These are phyloP conservation scores for Lerista edwardsae DNA, from an alignment of 2,797 vertebrate genomes.

Conservation along the genomic window DNA sequence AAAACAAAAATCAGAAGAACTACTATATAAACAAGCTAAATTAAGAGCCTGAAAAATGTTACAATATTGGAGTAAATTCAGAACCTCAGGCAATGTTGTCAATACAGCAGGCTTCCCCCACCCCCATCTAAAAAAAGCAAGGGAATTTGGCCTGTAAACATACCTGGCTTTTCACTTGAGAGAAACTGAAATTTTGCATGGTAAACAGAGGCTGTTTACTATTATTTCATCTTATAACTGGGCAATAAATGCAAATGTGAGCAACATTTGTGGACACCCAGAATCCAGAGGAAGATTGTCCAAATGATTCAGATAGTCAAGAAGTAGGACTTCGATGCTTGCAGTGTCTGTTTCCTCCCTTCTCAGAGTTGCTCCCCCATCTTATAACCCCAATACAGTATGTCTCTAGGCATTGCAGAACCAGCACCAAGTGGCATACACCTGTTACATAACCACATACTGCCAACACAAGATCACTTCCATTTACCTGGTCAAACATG, in stretches of 20 bases:
- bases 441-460: rapidly evolving
- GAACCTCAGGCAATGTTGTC: neutral
- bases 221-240: neutral
- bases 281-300: neutral
- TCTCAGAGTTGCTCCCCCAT: neutral
- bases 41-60: neutral
- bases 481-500: slow-evolving; percentile 98
- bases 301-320: neutral
- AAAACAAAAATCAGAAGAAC: neutral
- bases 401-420: neutral
- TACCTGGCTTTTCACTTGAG: neutral
- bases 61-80: slow-evolving; percentile 2
- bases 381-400: neutral
- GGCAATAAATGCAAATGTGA: neutral
- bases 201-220: neutral
- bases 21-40: neutral
- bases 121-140: neutral
- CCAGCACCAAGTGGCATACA: rapidly evolving
- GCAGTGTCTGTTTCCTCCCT: neutral
- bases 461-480: neutral
- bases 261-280: neutral
- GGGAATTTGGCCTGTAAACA: slow-evolving; percentile 10
- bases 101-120: neutral
- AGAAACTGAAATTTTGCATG: neutral
- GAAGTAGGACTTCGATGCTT: neutral